These are phyloP conservation scores for Onychomys leucogaster DNA, from an alignment of 2,797 vertebrate genomes.

Conservation along the genomic window DNA sequence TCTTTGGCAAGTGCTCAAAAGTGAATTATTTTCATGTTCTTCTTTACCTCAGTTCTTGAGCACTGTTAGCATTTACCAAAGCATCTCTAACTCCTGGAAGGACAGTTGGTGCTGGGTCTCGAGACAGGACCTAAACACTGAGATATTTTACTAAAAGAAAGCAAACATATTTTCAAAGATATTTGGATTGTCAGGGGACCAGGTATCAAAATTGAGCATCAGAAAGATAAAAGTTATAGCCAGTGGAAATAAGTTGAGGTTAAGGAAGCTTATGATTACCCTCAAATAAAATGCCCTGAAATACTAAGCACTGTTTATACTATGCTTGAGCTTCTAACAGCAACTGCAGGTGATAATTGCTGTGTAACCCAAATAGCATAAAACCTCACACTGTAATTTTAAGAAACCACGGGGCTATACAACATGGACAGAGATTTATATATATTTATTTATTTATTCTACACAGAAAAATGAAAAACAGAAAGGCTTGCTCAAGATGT, in stretches of 20 bases:
- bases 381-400: not conserved
- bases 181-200: not conserved
- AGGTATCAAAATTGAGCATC: not conserved
- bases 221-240: not conserved
- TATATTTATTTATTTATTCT: not conserved
- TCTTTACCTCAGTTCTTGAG: not conserved
- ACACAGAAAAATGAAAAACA: constrained; percentile 22
- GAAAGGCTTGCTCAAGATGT: not conserved
- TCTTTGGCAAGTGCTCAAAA: not conserved
- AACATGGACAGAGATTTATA: not conserved
- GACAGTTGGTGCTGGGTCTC: not conserved
- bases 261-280: not conserved
- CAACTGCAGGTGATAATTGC: not conserved
- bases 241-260: not conserved
- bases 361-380: not conserved
- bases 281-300: not conserved
- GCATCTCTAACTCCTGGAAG: not conserved
- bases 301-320: not conserved
- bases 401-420: not conserved
- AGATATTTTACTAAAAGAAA: constrained; percentile 13
- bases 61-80: constrained; percentile 2
- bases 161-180: constrained; percentile 40
- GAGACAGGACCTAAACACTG: not conserved
- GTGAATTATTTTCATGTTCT: not conserved
- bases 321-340: not conserved